A percentile compares a stretch with the other conserved stretches of the same genome.
phyloP scores from a whole-genome alignment of 1,140 invertebrate genomes.

The Colletes latitarsis region DNA sequence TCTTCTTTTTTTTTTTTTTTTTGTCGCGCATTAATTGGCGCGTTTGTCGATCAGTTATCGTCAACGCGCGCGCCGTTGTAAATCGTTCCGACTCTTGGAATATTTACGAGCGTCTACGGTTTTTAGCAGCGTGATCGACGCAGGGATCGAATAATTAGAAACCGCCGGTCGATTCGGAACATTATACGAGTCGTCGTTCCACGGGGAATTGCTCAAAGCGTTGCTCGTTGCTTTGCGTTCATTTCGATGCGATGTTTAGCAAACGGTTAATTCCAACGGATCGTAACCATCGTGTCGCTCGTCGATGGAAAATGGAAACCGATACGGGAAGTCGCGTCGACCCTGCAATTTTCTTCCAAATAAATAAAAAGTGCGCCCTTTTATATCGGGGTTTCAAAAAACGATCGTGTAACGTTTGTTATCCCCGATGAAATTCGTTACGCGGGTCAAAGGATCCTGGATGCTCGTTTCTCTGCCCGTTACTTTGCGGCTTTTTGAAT shows the following conservation, averaged over 20 bases:
- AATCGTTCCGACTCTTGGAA: no score
- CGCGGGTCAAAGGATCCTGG: not conserved
- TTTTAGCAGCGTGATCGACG: no score
- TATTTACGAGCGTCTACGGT: no score
- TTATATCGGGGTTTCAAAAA: not conserved
- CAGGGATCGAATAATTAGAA: not conserved
- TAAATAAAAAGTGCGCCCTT: not conserved
- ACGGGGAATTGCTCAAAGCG: not conserved
- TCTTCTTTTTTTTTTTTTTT: no score
- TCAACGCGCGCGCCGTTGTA: no score
- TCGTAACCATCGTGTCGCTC: not conserved
- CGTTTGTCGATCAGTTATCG: no score
- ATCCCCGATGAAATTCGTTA: not conserved
- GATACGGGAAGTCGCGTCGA: not conserved
- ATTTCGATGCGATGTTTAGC: constrained; percentile 6
- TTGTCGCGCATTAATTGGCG: no score
- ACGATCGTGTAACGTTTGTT: not conserved
- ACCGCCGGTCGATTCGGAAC: not conserved
- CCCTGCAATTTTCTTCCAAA: constrained; percentile 3
- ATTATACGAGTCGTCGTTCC: not conserved
- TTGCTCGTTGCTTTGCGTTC: not conserved
- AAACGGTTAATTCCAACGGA: not conserved
- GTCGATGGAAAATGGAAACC: not conserved
- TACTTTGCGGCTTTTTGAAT: no score
- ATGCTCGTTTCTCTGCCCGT: not conserved